Conservation (phyloP, 92 coral and sea anemone species). For the Isaurus tuberculatus region DNA sequence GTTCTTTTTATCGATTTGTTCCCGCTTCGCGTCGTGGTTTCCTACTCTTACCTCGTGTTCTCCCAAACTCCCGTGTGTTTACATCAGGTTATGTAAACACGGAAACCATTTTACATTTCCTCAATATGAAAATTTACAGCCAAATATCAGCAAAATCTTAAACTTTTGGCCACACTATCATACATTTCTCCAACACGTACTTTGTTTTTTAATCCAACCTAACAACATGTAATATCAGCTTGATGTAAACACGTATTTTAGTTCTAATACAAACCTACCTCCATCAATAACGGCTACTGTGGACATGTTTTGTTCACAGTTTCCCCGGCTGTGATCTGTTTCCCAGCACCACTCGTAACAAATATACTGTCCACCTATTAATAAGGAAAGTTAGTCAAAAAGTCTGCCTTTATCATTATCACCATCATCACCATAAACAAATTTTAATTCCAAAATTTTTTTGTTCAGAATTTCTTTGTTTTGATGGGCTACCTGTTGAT, state of each 20-base stretch:
- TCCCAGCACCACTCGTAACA: constrained; percentile 93
- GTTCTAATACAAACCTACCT: constrained; percentile 52
- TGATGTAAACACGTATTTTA: background rate
- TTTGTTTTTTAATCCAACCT: background rate
- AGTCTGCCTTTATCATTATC: background rate
- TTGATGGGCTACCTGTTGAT: background rate
- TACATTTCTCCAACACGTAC: too few species aligned
- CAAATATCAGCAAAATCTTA: too few species aligned
- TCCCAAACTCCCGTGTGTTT: too few species aligned
- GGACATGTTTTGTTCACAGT: constrained; percentile 69
- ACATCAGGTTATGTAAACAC: too few species aligned
- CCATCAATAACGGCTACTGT: constrained; percentile 98
- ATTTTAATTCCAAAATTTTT: background rate
- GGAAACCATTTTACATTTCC: too few species aligned
- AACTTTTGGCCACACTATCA: too few species aligned
- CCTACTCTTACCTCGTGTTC: too few species aligned
- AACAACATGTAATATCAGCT: background rate
- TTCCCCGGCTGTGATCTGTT: constrained; percentile 82
- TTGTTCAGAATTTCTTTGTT: background rate
- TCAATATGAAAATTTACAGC: too few species aligned
- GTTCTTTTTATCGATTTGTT: too few species aligned
- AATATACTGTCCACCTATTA: constrained; percentile 80
- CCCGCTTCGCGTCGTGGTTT: too few species aligned
- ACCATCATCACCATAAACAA: background rate
- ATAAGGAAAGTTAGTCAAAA: background rate